A percentile compares a stretch with the other conserved stretches of the same genome.
phyloP scores from a whole-genome alignment of 2,113 vertebrate genomes.

The Oncorhynchus mykiss region DNA sequence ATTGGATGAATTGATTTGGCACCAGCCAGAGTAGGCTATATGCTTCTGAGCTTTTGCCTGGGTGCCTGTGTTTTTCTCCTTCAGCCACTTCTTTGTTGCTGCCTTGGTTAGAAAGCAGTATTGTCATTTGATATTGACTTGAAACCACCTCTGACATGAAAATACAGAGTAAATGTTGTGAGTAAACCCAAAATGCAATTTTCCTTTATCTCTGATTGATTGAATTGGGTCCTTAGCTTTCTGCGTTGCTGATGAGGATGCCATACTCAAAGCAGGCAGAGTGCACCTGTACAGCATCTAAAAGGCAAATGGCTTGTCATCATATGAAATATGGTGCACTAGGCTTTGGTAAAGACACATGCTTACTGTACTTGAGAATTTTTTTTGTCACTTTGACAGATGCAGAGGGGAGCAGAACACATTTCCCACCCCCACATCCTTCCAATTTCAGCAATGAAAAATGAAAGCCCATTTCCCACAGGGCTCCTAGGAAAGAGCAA shows the following conservation, averaged over 20 bases:
- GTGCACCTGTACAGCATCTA: neutral
- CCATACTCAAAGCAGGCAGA: no score
- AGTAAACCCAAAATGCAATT: no score
- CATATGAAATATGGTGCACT: no score
- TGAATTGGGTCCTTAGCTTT: no score
- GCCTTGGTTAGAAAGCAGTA: no score
- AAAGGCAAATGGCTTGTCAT: neutral
- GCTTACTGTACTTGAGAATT: neutral
- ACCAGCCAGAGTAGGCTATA: neutral
- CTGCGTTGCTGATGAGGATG: no score
- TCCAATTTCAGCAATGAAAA: constrained; percentile 41
- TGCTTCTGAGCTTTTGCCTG: neutral
- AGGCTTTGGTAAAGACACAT: neutral
- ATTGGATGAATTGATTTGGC: neutral
- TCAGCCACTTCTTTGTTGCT: neutral
- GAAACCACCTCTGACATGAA: no score
- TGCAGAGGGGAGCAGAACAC: constrained; percentile 11
- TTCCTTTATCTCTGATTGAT: no score
- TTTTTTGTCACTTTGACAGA: constrained; percentile 3
- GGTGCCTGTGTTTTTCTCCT: neutral
- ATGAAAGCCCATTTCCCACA: constrained; percentile 18
- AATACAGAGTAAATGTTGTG: no score
- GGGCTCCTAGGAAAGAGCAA: constrained; percentile 21
- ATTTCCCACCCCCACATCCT: constrained; percentile 36
- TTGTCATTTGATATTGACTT: no score